phyloP scores from a whole-genome alignment of 2,113 vertebrate genomes.

The Heteronetta atricapilla region DNA sequence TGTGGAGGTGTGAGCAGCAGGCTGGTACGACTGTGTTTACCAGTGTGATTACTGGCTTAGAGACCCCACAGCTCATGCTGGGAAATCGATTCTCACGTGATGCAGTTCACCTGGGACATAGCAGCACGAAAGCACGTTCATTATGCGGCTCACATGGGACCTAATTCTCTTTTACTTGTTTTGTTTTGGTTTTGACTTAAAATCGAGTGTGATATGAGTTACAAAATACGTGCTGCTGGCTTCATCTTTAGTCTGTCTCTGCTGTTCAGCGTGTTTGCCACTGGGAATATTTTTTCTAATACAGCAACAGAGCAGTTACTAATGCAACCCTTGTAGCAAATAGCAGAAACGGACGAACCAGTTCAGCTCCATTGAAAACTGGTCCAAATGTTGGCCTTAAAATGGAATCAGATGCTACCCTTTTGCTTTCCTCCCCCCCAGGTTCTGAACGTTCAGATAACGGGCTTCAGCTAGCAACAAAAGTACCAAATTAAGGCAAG shows the following conservation, averaged over 20 bases:
- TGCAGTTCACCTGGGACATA: neutral
- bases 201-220: neutral
- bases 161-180: neutral
- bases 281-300: neutral
- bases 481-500: neutral
- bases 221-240: neutral
- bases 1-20: neutral
- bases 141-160: neutral
- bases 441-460: neutral
- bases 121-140: neutral
- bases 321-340: neutral
- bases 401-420: neutral
- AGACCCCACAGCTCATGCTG: neutral
- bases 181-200: neutral
- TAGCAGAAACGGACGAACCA: neutral
- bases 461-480: neutral
- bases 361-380: neutral
- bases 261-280: neutral
- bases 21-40: neutral
- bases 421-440: accelerated
- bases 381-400: neutral
- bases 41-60: neutral
- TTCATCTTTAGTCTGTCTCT: neutral
- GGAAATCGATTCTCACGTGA: neutral
- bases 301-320: neutral